Percentiles rank a stretch among this genome's conserved stretches.
Evolutionary conservation across 1,140 invertebrate genomes (phyloP).

Genomic region (Atopsyche davidsoni): DNA sequence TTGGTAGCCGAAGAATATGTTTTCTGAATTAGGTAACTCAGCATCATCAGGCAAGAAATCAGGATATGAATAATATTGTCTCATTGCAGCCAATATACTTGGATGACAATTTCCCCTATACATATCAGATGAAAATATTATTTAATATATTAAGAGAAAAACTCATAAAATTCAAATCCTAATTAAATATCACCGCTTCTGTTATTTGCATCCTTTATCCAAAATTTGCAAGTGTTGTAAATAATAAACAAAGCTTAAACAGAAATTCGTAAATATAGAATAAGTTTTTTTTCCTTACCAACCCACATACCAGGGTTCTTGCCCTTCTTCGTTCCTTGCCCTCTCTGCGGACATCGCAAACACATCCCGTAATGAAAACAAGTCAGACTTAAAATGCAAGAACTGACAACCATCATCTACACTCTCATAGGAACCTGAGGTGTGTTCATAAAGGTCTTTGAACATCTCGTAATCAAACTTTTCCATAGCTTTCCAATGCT

Average conservation of each 20-base stretch:
- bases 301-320: constrained; percentile 83
- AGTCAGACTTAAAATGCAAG: constrained; percentile 82
- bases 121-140: constrained; percentile 26
- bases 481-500: constrained; percentile 69
- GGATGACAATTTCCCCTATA: constrained; percentile 82
- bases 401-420: constrained; percentile 80
- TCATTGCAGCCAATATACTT: constrained; percentile 64
- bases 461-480: constrained; percentile 72
- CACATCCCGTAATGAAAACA: constrained; percentile 69
- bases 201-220: no score
- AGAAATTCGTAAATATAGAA: constrained; percentile 6
- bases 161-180: constrained; percentile 1
- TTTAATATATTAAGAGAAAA: constrained; percentile 10
- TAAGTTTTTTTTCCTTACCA: no score
- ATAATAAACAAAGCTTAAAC: background rate
- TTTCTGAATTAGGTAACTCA: constrained; percentile 85
- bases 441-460: constrained; percentile 63
- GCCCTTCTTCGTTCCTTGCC: constrained; percentile 53
- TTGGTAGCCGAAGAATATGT: constrained; percentile 90
- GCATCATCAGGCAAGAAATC: constrained; percentile 83
- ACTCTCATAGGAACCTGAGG: constrained; percentile 59
- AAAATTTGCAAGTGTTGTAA: constrained; percentile 3
- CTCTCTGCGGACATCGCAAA: constrained; percentile 67
- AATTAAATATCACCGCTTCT: no score
- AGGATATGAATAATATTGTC: constrained; percentile 73